Conservation (phyloP, 2,888 invertebrate genomes). For the Agonum fuliginosum region DNA sequence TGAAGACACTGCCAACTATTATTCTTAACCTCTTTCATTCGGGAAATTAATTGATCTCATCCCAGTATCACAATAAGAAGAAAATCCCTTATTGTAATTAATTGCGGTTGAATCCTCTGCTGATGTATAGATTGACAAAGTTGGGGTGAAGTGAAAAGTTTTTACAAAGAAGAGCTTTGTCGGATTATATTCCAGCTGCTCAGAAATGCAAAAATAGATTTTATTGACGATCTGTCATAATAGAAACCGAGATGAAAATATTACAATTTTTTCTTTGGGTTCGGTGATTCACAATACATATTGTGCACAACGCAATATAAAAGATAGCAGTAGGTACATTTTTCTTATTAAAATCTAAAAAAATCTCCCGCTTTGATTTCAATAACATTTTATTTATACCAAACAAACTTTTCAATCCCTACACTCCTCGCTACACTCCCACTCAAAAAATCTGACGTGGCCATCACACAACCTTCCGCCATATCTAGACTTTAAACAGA, state of each 20-base stretch:
- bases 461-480: too few relatives aligned
- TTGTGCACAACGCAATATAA: neutral
- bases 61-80: neutral
- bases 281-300: neutral
- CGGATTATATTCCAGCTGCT: neutral
- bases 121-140: neutral
- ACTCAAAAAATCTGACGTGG: too few relatives aligned
- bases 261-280: constrained; percentile 7
- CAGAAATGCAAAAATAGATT: constrained; percentile 2
- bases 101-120: neutral
- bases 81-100: neutral
- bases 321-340: neutral
- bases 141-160: neutral
- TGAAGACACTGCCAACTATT: constrained; percentile 15
- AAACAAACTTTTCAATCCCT: too few relatives aligned
- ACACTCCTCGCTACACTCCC: too few relatives aligned
- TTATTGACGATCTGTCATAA: constrained; percentile 38
- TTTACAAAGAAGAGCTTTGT: neutral
- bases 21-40: constrained; percentile 5
- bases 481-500: too few relatives aligned
- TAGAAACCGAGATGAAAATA: constrained; percentile 26
- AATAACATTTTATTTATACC: too few relatives aligned
- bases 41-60: constrained; percentile 26
- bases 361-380: too few relatives aligned
- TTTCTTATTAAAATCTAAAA: too few relatives aligned